phyloP scores from a whole-genome alignment of 1,140 invertebrate genomes.

The Stenopsyche tienmushanensis region DNA sequence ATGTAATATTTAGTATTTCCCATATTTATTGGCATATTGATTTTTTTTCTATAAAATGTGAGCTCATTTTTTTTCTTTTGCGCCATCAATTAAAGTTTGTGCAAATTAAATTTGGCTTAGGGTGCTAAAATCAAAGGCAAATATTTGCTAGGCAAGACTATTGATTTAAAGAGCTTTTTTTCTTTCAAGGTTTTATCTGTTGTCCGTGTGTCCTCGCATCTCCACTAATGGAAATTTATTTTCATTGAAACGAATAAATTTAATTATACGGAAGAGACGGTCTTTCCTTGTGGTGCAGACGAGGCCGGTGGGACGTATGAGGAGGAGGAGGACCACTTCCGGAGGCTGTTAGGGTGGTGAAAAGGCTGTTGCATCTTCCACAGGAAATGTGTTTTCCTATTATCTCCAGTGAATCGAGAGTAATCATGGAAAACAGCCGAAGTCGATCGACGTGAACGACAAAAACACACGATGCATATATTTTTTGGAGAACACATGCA shows the following conservation, averaged over 20 bases:
- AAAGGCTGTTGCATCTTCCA: background rate
- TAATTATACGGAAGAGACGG: slow-evolving; percentile 32
- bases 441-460: too few species aligned
- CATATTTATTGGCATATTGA: too few species aligned
- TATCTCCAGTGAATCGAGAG: background rate
- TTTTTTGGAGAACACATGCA: too few species aligned
- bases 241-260: slow-evolving; percentile 32
- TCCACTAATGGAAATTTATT: slow-evolving; percentile 31
- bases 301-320: background rate
- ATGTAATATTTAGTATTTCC: too few species aligned
- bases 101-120: too few species aligned
- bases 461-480: too few species aligned
- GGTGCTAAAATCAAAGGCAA: too few species aligned
- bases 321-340: background rate
- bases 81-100: too few species aligned
- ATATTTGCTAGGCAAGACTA: too few species aligned
- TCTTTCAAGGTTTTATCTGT: slow-evolving; percentile 5
- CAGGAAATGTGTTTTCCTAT: background rate
- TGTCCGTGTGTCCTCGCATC: slow-evolving; percentile 17
- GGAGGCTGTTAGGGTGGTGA: background rate
- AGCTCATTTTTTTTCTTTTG: too few species aligned
- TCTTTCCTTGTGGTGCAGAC: slow-evolving; percentile 9
- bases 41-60: too few species aligned
- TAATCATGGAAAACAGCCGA: background rate
- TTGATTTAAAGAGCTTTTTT: too few species aligned